Base-by-base conservation (phyloP, 2,113 vertebrate genomes). In the Chelonoidis abingdonii region DNA sequence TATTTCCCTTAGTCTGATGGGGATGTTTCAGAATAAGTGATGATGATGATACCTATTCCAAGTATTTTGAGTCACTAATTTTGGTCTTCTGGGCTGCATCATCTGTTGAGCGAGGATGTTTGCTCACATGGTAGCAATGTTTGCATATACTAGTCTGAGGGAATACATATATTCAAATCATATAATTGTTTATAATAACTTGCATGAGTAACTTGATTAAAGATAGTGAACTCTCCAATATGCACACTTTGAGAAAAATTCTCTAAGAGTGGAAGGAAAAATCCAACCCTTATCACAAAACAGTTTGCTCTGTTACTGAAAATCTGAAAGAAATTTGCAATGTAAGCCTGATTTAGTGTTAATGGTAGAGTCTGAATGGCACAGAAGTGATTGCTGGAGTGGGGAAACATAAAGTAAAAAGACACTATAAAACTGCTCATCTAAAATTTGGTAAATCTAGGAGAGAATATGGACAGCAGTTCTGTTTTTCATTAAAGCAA, bases 1-100 rank as follows among this genome's bases (percentile, higher is more conserved):
- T 90, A 95, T 38, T 97, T 97, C 96, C 96, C 88, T 87, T 59
- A 10, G 96, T 94, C 96, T 49, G 84, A 31, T 5, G 87, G 65
- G 14, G 50, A 6, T 41, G 38, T 21, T 89, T 89, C 85, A 86
- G 52, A n/a, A 6, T 1, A 29, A 21, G 25, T 78, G 24, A 7
- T 47, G 41, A 7, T 47, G 41, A 41, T 75, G 5, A 44, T 25
- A 76, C 21, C 19, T 6, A 25, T 25, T 76, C 38, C 10, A 41
- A 75, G 19, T 72, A 6, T 35, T 57, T 3, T 0, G 44, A 29
- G 53, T 2, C 10, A 0, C 62, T 95, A 41, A 2, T 57, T 1
- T 1, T 90, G 65, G 31, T 35, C 80, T 56, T 86, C 31, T 25
- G 21, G 12, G 0, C 1, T 83, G 81, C 94, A 89, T 96, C 96